These are phyloP conservation scores for Pterocles orientalis DNA, from an alignment of 2,113 vertebrate species.

Conservation along the genomic window DNA sequence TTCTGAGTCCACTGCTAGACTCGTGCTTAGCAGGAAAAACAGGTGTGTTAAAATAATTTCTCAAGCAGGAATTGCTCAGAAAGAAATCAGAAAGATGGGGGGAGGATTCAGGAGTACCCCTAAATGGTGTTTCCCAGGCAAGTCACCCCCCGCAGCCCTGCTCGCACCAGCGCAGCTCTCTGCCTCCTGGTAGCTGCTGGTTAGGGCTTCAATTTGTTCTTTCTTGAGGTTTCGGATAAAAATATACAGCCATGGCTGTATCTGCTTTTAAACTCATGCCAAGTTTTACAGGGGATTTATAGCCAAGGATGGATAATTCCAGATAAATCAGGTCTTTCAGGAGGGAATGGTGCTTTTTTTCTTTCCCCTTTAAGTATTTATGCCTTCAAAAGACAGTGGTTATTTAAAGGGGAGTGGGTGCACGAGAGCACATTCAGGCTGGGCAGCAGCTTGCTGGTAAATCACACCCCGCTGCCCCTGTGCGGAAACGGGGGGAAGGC, in stretches of 20 bases:
- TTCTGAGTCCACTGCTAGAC: neutral
- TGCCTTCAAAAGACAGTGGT: neutral
- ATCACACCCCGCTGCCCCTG: neutral
- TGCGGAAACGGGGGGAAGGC: neutral
- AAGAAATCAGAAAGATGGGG: neutral
- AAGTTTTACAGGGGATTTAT: constrained; percentile 56
- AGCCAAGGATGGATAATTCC: constrained; percentile 32
- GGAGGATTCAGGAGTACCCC: neutral
- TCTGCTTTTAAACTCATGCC: constrained; percentile 23
- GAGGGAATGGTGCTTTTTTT: neutral
- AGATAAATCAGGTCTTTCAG: constrained; percentile 44
- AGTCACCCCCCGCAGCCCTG: neutral
- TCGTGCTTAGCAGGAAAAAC: neutral
- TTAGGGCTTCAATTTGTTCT: neutral
- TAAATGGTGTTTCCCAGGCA: neutral
- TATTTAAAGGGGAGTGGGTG: constrained; percentile 20
- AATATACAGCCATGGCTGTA: constrained; percentile 26
- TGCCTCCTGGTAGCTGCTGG: neutral
- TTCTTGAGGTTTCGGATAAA: neutral
- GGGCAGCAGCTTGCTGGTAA: neutral
- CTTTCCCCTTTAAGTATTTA: neutral
- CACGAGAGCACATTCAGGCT: neutral
- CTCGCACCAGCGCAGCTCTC: neutral
- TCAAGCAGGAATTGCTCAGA: neutral
- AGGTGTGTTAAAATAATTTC: neutral